Percentiles rank a stretch among this genome's conserved stretches.
Evolutionary conservation across 1,140 invertebrate species (phyloP).

Genomic region (Drosophila subobscura): DNA sequence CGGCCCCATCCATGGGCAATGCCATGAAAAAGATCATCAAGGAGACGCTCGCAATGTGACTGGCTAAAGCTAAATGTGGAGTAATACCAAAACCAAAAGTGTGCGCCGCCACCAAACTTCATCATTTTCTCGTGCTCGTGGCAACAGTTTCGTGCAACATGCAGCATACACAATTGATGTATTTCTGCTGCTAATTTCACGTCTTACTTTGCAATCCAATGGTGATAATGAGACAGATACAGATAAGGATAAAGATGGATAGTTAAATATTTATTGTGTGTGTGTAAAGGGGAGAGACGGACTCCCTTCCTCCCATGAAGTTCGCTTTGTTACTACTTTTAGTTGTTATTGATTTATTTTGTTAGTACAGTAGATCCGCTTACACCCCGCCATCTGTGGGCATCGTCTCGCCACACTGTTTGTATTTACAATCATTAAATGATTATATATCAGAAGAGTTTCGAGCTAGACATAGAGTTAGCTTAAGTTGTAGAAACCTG

Average conservation of each 20-base stretch:
- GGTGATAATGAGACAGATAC: conserved; percentile 19
- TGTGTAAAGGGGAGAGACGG: background rate
- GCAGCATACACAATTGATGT: no score
- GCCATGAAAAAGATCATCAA: conserved; percentile 95
- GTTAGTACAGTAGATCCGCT: background rate
- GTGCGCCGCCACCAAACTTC: no score
- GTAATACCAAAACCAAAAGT: background rate
- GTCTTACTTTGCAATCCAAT: background rate
- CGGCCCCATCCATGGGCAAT: conserved; percentile 90
- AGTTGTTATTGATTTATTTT: conserved; percentile 19
- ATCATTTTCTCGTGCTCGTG: no score
- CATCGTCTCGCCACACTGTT: background rate
- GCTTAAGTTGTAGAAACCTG: no score
- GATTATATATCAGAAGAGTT: background rate
- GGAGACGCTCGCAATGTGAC: conserved; percentile 91
- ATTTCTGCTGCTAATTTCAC: background rate
- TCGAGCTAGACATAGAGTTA: no score
- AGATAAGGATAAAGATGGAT: background rate
- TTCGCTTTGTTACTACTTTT: conserved; percentile 12
- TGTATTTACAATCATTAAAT: conserved; percentile 1
- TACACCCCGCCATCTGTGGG: no score
- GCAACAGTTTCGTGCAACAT: no score
- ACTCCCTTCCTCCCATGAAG: background rate
- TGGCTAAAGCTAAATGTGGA: conserved; percentile 18
- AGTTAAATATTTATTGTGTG: conserved; percentile 30